Percentiles rank a stretch among this genome's conserved stretches.
Evolutionary conservation across 2,888 invertebrate species (phyloP).

Genomic region (Dasypogon diadema): DNA sequence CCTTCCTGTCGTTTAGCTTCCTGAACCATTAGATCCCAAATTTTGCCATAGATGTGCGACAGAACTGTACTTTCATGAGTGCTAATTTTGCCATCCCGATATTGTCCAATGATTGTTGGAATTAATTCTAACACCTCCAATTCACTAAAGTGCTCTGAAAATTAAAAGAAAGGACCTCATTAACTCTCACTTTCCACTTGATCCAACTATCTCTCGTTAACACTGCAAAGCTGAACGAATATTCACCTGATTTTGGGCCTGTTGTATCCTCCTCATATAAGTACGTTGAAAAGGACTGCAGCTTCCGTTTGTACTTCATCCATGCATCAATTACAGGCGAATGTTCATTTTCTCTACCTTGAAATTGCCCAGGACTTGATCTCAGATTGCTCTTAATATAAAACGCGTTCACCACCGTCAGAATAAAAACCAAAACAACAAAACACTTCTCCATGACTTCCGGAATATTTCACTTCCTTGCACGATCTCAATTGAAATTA

Average conservation of each 20-base stretch:
- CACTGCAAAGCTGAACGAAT: no score
- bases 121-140: constrained; percentile 53
- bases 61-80: constrained; percentile 45
- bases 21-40: constrained; percentile 53
- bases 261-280: background rate
- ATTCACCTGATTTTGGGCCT: background rate
- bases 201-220: no score
- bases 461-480: no score
- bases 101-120: constrained; percentile 53
- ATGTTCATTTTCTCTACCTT: background rate
- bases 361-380: background rate
- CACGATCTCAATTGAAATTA: no score
- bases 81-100: constrained; percentile 32
- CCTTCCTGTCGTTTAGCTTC: constrained; percentile 45
- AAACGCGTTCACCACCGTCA: background rate
- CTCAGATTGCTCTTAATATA: constrained; percentile 23
- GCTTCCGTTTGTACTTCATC: constrained; percentile 4
- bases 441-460: constrained; percentile 9
- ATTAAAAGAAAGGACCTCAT: background rate
- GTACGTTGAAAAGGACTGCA: background rate
- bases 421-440: background rate
- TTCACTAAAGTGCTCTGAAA: constrained; percentile 48
- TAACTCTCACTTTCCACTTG: background rate
- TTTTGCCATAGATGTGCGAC: constrained; percentile 54
- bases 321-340: constrained; percentile 9